Conservation (phyloP, 1,140 invertebrate genomes). For the Dreissena polymorpha region DNA sequence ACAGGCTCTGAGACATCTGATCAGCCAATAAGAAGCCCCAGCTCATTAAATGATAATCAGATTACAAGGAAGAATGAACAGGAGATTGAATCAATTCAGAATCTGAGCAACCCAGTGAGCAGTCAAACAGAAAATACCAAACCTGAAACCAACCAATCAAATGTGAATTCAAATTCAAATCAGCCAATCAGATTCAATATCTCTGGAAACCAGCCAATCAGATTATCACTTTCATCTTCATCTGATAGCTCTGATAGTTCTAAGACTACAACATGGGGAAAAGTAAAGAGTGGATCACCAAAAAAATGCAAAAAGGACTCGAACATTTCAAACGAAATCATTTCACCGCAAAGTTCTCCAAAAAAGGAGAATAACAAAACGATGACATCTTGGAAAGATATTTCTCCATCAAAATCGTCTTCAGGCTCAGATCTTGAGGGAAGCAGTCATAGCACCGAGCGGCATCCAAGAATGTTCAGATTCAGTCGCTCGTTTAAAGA, state of each 20-base stretch:
- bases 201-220: constrained; percentile 46
- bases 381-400: constrained; percentile 65
- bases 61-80: background rate
- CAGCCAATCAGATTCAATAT: constrained; percentile 38
- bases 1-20: constrained; percentile 41
- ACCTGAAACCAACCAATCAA: constrained; percentile 22
- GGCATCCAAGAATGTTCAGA: constrained; percentile 63
- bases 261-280: constrained; percentile 47
- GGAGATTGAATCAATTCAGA: background rate
- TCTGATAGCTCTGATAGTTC: constrained; percentile 48
- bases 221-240: constrained; percentile 45
- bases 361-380: constrained; percentile 37
- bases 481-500: constrained; percentile 58
- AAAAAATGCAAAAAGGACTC: constrained; percentile 6
- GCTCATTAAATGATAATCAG: background rate
- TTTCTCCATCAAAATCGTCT: constrained; percentile 61
- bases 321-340: background rate
- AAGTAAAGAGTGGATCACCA: constrained; percentile 41
- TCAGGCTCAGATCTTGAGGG: constrained; percentile 49
- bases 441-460: constrained; percentile 33
- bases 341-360: constrained; percentile 27
- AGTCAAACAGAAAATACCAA: constrained; percentile 35
- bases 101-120: constrained; percentile 18
- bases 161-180: constrained; percentile 19
- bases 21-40: background rate